Evolutionary conservation across 1,140 invertebrate species (phyloP).

Genomic region (Drosophila sucinea): DNA sequence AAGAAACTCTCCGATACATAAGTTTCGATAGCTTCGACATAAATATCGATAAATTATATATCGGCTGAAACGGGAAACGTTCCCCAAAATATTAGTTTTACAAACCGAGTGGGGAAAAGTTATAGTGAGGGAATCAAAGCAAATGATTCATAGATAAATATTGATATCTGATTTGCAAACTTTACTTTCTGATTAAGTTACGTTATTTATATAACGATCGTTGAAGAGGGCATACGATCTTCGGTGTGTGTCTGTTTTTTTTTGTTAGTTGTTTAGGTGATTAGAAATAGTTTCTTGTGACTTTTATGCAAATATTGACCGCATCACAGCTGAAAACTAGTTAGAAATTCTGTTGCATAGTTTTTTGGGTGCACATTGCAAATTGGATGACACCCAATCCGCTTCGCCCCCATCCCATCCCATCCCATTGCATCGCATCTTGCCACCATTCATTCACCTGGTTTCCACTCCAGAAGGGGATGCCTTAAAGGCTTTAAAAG

Average conservation of each 20-base stretch:
- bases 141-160: no score
- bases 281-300: constrained; percentile 24
- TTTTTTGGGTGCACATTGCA: constrained; percentile 66
- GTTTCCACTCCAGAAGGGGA: constrained; percentile 16
- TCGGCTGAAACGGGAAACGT: no score
- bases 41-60: no score
- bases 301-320: constrained; percentile 63
- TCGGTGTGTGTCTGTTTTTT: background rate
- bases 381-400: constrained; percentile 49
- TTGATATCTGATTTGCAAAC: no score
- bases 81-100: no score
- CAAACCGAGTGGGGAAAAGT: no score
- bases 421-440: constrained; percentile 16
- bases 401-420: background rate
- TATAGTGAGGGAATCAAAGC: no score
- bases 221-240: background rate
- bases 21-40: no score
- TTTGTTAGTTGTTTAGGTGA: background rate
- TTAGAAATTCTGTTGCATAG: constrained; percentile 54
- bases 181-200: no score
- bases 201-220: background rate
- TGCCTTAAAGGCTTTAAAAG: constrained; percentile 80
- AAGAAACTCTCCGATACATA: no score
- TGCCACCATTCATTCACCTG: constrained; percentile 13
- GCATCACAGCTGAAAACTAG: constrained; percentile 33